These are phyloP conservation scores for Eulithis testata DNA, from an alignment of 2,888 invertebrate species.

Conservation along the genomic window DNA sequence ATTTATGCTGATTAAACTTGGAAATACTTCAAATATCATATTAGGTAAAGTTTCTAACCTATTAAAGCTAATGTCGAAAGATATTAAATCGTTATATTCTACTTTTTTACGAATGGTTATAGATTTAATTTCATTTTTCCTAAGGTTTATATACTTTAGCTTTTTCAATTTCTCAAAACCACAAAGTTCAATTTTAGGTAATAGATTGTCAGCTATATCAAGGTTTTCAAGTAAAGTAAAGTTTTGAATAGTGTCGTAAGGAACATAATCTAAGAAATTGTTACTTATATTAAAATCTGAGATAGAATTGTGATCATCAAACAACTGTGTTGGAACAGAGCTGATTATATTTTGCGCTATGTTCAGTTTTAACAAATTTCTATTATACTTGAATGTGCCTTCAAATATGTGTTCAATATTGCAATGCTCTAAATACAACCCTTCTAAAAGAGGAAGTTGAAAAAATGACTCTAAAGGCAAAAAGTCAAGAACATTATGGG, in stretches of 20 bases:
- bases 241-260: slow-evolving; percentile 90
- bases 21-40: slow-evolving; percentile 71
- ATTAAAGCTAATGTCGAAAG: slow-evolving; percentile 74
- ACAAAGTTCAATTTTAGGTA: slow-evolving; percentile 89
- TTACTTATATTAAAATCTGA: slow-evolving; percentile 90
- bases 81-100: slow-evolving; percentile 63
- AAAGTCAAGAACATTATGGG: slow-evolving; percentile 91
- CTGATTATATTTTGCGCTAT: slow-evolving; percentile 89
- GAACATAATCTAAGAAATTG: slow-evolving; percentile 90
- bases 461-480: slow-evolving; percentile 89
- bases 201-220: slow-evolving; percentile 87
- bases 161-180: slow-evolving; percentile 70
- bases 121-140: slow-evolving; percentile 75
- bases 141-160: slow-evolving; percentile 69
- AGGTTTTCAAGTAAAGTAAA: slow-evolving; percentile 89
- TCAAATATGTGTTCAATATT: slow-evolving; percentile 88
- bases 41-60: slow-evolving; percentile 66
- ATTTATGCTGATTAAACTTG: slow-evolving; percentile 74
- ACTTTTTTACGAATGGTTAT: slow-evolving; percentile 69
- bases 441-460: slow-evolving; percentile 91
- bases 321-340: slow-evolving; percentile 87
- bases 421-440: slow-evolving; percentile 88
- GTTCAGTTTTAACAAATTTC: slow-evolving; percentile 89
- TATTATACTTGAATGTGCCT: slow-evolving; percentile 89
- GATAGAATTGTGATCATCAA: slow-evolving; percentile 87